Evolutionary conservation across 2,888 invertebrate species (phyloP), one percentile per base, ranked within the genome.

Genomic region (Tillus elongatus): DNA sequence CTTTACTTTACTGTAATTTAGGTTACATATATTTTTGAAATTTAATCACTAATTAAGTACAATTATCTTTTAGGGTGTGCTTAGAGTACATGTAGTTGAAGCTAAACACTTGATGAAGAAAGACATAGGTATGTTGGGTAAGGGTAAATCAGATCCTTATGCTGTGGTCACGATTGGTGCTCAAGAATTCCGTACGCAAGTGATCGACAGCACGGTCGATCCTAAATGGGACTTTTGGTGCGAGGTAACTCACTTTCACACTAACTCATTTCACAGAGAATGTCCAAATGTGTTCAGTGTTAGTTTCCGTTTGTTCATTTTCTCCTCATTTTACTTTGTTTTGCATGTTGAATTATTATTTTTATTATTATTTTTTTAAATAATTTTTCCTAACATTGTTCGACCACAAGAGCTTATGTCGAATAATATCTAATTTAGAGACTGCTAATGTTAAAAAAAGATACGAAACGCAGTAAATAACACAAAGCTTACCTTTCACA

Each of bases 161-260:
- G 88, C 88, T 31, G 77, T 92, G 36, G 73, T 91, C 57, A 81
- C 79, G 54, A 89, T 98, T 42, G 97, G 97, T 36, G 87, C 92
- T 1, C 89, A 93, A 67, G 83, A 86, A 63, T 93, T 88, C 70
- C 82, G 84, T 64, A 97, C 97, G 0, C 84, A 89, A 66, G 89
- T 87, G 26, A 92, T 97, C 51, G 85, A 92, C 61, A 93, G 91
- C 64, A 85, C 84, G 46, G 77, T 97, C 15, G 87, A 91, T 71
- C 98, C 98, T 3, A 85, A 87, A 50, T 98, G 97, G 96, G 91
- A 97, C 67, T 92, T 74, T 67, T 91, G 89, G 80, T 97, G 95
- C 63, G 97, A 98, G 89, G 93, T 95, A 71, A 66, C 69, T 51
- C 6, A 8, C n/a, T 19, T 19, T 8, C 6, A 19, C n/a, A 19